Percentiles rank a stretch among this genome's conserved stretches.
Conservation (phyloP, 1,140 invertebrate genomes). For the Drosophila guanche region DNA sequence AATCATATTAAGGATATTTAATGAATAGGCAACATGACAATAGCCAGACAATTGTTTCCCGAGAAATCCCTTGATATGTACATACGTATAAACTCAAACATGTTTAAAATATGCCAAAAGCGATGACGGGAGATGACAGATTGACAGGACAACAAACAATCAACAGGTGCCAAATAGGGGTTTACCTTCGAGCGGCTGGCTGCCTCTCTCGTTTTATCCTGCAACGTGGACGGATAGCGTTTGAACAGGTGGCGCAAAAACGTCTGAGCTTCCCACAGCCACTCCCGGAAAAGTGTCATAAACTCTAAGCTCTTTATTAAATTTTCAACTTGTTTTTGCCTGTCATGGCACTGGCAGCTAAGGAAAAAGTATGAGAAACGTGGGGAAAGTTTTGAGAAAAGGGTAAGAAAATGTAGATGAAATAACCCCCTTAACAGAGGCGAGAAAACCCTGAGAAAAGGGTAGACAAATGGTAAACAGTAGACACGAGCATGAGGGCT, state of each 20-base stretch:
- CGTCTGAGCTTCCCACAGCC: background rate
- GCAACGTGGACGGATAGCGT: too few relatives aligned
- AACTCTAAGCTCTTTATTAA: slow-evolving; percentile 59
- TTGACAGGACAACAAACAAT: slow-evolving; percentile 22
- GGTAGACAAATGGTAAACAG: slow-evolving; percentile 14
- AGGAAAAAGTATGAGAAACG: background rate
- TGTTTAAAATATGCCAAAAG: slow-evolving; percentile 34
- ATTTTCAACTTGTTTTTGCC: slow-evolving; percentile 42
- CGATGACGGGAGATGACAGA: slow-evolving; percentile 25
- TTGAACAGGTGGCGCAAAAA: slow-evolving; percentile 13
- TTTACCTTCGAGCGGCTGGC: slow-evolving; percentile 20
- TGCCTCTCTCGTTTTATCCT: background rate
- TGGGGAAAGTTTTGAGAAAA: too few relatives aligned
- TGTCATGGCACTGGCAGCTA: slow-evolving; percentile 18
- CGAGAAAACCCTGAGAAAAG: slow-evolving; percentile 15
- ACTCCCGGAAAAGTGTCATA: slow-evolving; percentile 39
- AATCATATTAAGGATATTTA: slow-evolving; percentile 30
- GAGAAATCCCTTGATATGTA: background rate
- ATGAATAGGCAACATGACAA: slow-evolving; percentile 21
- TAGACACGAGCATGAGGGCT: slow-evolving; percentile 7
- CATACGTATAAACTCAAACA: background rate
- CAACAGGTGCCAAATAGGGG: slow-evolving; percentile 43
- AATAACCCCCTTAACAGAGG: too few relatives aligned
- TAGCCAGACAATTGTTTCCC: slow-evolving; percentile 8
- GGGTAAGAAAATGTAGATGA: too few relatives aligned